Evolutionary conservation across 2,888 invertebrate species (phyloP).

Genomic region (Alcis repandata): DNA sequence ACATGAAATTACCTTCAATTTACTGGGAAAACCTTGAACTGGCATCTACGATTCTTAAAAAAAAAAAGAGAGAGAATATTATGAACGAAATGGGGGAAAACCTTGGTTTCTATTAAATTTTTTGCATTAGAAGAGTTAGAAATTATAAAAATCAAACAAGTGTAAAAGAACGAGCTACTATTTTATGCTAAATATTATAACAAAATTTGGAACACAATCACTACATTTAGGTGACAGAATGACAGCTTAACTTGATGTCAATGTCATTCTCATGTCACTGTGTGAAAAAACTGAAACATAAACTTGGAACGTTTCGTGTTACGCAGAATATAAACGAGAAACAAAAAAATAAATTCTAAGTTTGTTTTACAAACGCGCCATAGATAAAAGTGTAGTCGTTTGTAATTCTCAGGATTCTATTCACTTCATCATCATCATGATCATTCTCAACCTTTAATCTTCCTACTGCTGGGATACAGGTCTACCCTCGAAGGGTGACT

Average conservation of each 20-base stretch:
- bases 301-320: too few relatives aligned
- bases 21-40: neutral
- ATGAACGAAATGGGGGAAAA: neutral
- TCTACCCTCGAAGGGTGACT: too few relatives aligned
- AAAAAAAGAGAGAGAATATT: neutral
- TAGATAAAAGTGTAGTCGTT: too few relatives aligned
- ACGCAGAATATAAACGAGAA: too few relatives aligned
- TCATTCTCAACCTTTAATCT: too few relatives aligned
- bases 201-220: neutral
- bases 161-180: neutral
- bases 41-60: neutral
- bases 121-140: neutral
- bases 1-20: too few relatives aligned
- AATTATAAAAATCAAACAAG: neutral
- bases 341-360: too few relatives aligned
- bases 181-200: neutral
- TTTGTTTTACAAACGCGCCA: too few relatives aligned
- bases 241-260: neutral
- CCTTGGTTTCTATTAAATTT: neutral
- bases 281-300: too few relatives aligned
- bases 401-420: too few relatives aligned
- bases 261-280: neutral
- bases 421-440: too few relatives aligned
- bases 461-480: too few relatives aligned
- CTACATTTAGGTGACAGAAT: neutral